phyloP scores from a whole-genome alignment of 1,140 invertebrate genomes.

The Drosophila triauraria region DNA sequence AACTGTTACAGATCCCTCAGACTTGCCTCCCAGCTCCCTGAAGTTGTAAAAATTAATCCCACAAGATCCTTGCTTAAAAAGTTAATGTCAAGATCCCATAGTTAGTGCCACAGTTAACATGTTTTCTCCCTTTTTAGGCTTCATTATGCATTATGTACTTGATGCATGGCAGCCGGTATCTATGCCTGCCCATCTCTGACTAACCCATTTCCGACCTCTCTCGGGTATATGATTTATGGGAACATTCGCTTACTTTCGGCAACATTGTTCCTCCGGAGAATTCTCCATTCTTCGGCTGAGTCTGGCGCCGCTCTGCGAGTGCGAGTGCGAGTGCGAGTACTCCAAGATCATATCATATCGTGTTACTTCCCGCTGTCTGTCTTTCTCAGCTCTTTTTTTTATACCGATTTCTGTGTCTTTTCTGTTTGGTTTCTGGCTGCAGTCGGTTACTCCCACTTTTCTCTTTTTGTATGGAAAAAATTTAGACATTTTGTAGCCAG shows the following conservation, averaged over 20 bases:
- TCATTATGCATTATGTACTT: constrained; percentile 1
- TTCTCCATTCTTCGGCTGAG: constrained; percentile 9
- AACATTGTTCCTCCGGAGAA: constrained; percentile 35
- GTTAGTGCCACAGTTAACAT: background rate
- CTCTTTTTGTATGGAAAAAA: constrained; percentile 33
- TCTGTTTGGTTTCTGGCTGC: constrained; percentile 23
- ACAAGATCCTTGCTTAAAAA: background rate
- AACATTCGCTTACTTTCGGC: constrained; percentile 40
- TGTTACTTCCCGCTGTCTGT: constrained; percentile 26
- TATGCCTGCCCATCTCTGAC: constrained; percentile 15
- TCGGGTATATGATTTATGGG: constrained; percentile 35
- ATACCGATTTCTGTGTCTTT: background rate
- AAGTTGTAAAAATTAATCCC: background rate
- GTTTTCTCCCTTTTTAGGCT: background rate
- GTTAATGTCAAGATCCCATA: background rate
- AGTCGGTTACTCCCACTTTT: constrained; percentile 42
- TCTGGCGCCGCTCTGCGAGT: background rate
- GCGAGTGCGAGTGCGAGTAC: constrained; percentile 16
- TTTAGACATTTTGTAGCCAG: constrained; percentile 79
- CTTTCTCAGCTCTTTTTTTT: constrained; percentile 3
- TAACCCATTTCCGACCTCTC: constrained; percentile 18
- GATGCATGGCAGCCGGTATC: background rate
- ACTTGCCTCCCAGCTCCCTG: too few species aligned
- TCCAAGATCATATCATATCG: constrained; percentile 58
- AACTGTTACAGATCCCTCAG: too few species aligned